Base-by-base conservation (phyloP, 2,797 vertebrate species). In the Xyrichtys novacula region DNA sequence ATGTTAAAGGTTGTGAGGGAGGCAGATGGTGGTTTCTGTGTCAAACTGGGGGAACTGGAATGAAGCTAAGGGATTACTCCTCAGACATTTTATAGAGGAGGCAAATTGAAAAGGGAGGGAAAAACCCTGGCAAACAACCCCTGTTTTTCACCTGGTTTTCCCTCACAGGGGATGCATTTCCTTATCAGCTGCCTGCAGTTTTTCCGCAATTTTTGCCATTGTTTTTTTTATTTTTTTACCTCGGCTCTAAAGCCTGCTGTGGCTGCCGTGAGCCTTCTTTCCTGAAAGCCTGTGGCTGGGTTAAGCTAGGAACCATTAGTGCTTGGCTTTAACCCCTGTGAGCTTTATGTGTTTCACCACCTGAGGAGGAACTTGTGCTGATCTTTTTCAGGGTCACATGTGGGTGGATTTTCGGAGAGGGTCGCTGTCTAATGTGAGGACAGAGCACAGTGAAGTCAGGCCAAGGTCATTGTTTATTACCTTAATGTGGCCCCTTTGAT, bases 111-210 rank as follows among this genome's bases (percentile, higher is more conserved):
- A 94, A 92, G 71, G 84, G 80, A 85, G 74, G 85, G 59, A 81
- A 81, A 88, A 89, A 86, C 75, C 81, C 88, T 88, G 83, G 84
- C 87, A 87, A 89, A 93, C 91, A 91, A 92, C 92, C 91, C 88
- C 77, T 91, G 89, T 93, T 91, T 86, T 88, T 93, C 92, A 94
- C 92, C 91, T 92, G 88, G 84, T 88, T 89, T 53, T 86, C 85
- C 80, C 89, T 86, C 52, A 20, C 71, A 88, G 82, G 77, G 79
- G 78, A 87, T 85, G 85, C 71, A 72, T 90, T 90, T 91, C 75
- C 91, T 94, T 94, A 93, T 94, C 94, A 93, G 89, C 85, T 0
- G 65, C 84, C 78, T 86, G 88, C 92, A 92, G 93, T 93, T 92
- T 91, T 87, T 80, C 76, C 58, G 29, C 84, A 83, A 67, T 86